Evolutionary conservation across 2,888 invertebrate genomes (phyloP), one percentile per base, ranked within the genome.

Genomic region (Acanthacorydalis orientalis): DNA sequence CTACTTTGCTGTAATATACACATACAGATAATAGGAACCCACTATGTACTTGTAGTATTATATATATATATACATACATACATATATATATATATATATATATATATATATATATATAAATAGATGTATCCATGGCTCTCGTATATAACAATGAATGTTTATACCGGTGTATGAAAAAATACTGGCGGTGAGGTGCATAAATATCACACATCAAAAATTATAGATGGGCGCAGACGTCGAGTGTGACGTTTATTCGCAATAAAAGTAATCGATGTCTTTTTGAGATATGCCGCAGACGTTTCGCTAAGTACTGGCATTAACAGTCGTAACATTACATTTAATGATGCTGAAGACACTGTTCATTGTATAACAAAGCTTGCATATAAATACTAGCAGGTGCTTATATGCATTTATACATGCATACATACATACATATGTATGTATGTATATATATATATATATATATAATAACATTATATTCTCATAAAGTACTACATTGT

Each of bases 21-120:
- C 23, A 23, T 23, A 23, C 23, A 23, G 23, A 23, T 23, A 23
- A 23, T 23, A 6, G 6, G 23, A 23, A 6, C 23, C 23, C 23
- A 23, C 23, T 23, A 23, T 23, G 6, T 23, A 23, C 23, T 23
- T 23, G 6, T 4, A 23, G 23, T 23, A 23, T 23, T 41, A 41
- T 41, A n/a, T n/a, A 15, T 15, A 14, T 41, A 15, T 15, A 15
- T 41, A 41, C 7, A 41, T 14, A n/a, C 7, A 41, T 41, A 41
- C 7, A 41, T 41, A 41, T 41, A 41, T 41, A 41, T 41, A 41
- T 41, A 41, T 41, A 41, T 41, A 41, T 41, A 41, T 41, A 41
- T 41, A 41, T 41, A 41, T 41, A 41, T 41, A 41, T 23, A 11
- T 15, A n/a, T 42, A 12, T 31, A 42, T 23, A 16, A 23, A 23